Evolutionary conservation across 2,888 invertebrate genomes (phyloP).

Genomic region (Drosophila tanythrix): DNA sequence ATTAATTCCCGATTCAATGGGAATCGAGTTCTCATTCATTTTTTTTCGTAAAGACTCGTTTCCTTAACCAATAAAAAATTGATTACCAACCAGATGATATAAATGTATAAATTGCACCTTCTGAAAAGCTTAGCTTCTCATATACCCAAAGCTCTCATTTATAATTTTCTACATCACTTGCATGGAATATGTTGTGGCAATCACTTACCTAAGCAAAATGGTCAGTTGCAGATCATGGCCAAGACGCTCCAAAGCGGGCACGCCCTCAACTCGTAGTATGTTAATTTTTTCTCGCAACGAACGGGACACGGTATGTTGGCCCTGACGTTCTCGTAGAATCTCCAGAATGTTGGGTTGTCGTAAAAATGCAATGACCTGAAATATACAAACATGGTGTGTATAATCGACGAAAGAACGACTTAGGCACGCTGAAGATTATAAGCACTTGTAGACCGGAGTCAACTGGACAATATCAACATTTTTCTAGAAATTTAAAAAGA

Average conservation of each 20-base stretch:
- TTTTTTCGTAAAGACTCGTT: neutral
- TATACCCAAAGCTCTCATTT: neutral
- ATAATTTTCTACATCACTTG: neutral
- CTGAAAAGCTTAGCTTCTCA: neutral
- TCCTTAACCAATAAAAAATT: neutral
- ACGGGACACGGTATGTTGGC: conserved; percentile 89
- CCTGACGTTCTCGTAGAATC: conserved; percentile 93
- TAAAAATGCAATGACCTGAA: conserved; percentile 95
- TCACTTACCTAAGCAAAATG: conserved; percentile 93
- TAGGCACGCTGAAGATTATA: neutral
- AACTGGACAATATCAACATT: neutral
- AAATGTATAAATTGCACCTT: neutral
- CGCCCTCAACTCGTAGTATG: conserved; percentile 95
- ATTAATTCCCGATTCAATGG: neutral
- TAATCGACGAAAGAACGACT: neutral
- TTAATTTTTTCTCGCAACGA: conserved; percentile 94
- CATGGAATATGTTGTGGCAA: neutral
- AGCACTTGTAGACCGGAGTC: neutral
- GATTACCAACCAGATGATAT: neutral
- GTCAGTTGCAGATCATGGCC: conserved; percentile 97
- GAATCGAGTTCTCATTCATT: neutral
- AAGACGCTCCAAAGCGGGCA: conserved; percentile 91
- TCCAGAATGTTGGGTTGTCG: conserved; percentile 97
- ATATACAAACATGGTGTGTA: neutral
- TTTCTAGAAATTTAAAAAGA: neutral